phyloP scores from a whole-genome alignment of 2,797 vertebrate species.

The Malurus splendens region DNA sequence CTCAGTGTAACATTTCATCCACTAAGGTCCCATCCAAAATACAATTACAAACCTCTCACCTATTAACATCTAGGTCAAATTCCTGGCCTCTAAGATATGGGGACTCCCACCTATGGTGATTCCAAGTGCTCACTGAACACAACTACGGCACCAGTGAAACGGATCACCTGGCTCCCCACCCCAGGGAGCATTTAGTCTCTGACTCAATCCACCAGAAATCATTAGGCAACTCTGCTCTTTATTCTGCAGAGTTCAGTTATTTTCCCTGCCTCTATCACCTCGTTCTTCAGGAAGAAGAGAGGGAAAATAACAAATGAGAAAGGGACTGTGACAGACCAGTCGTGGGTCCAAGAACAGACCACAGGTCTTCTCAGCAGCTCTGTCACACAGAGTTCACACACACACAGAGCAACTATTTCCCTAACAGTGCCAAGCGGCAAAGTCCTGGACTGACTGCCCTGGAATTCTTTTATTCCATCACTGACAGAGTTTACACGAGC shows the following conservation, averaged over 20 bases:
- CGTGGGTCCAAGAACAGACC: neutral
- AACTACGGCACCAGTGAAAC: neutral
- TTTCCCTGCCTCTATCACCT: neutral
- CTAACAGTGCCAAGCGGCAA: neutral
- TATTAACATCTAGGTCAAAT: neutral
- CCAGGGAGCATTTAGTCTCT: neutral
- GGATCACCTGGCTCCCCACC: neutral
- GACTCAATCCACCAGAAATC: neutral
- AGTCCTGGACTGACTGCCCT: slow-evolving; percentile 21
- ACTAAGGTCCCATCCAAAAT: neutral
- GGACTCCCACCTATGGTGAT: neutral
- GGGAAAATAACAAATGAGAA: neutral
- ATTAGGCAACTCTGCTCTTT: neutral
- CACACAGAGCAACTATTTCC: neutral
- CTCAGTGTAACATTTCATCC: neutral
- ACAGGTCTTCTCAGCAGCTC: neutral
- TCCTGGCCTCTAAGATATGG: rapidly evolving
- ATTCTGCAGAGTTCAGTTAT: neutral
- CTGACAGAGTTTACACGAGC: slow-evolving; percentile 16
- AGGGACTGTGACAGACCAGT: neutral
- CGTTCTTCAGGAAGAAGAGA: neutral
- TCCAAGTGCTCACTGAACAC: neutral
- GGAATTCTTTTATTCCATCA: slow-evolving; percentile 23
- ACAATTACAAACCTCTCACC: neutral
- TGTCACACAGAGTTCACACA: neutral